Base-by-base conservation (phyloP, 2,888 invertebrate genomes). In the Papilio gigon region DNA sequence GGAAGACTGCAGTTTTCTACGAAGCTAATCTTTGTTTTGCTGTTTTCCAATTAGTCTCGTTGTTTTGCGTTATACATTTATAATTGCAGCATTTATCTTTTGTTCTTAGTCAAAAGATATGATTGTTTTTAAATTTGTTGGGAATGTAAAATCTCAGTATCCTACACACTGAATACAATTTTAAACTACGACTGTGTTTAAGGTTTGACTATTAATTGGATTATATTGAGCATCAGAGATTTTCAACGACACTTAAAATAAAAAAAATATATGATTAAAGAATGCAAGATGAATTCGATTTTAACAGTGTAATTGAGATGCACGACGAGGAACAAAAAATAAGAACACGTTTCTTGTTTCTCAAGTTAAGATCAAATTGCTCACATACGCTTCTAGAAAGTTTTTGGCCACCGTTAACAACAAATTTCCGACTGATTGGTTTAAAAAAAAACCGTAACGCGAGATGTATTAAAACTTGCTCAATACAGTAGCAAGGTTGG, bases 1-100 rank as follows among this genome's bases (percentile, higher is more conserved):
- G 81, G 81, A 84, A 83, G 81, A 50, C 63, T 73, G 74, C 77
- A 78, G 73, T 78, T 75, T 88, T 88, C 87, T 81, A 71, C 78
- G 89, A 87, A 88, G 71, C 72, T 68, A 67, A 72, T 72, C 73
- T 75, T 73, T 75, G 77, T 79, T 80, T 82, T 81, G 80, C 79
- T 77, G 78, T 80, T 78, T 78, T 83, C 79, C 78, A 77, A 78
- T 79, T 77, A 71, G 73, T 80, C 80, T 83, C 72, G n/a, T 76
- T 63, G 42, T 62, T 67, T 66, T 37, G 8, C 56, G 25, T 27
- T 27, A 30, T n/a, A 35, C 35, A 56, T 56, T n/a, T 22, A 56
- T 37, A 63, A n/a, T 33, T 30, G 44, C 9, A 11, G n/a, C 33
- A n/a, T 61, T 67, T 53, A 40, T 67, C 53, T 61, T 61, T 40